Conservation (phyloP, 2,113 vertebrate genomes). For the Dissostichus mawsoni region DNA sequence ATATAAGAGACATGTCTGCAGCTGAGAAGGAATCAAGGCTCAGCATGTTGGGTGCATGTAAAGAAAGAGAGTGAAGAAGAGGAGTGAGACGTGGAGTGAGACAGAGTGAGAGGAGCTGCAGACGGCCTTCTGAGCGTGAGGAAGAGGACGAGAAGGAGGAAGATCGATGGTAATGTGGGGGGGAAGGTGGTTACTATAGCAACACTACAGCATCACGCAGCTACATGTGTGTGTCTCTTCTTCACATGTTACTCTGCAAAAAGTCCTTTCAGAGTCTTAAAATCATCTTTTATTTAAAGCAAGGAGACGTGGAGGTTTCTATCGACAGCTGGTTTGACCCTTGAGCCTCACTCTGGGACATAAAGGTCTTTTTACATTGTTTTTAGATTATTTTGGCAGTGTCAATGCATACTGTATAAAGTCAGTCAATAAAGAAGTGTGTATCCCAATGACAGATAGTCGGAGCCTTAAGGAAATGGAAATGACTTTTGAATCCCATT, state of each 20-base stretch:
- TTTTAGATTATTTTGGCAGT: too few species aligned
- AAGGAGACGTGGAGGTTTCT: background rate
- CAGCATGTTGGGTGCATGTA: too few species aligned
- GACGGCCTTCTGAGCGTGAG: constrained; percentile 44
- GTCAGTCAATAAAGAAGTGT: too few species aligned
- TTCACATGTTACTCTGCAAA: constrained; percentile 71
- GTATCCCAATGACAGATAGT: too few species aligned
- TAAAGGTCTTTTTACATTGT: too few species aligned
- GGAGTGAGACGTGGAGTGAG: constrained; percentile 1
- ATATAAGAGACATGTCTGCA: too few species aligned
- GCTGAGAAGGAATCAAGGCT: too few species aligned
- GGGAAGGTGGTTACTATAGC: constrained; percentile 69
- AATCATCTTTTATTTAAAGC: constrained; percentile 2
- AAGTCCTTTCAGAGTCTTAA: constrained; percentile 42
- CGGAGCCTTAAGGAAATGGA: too few species aligned
- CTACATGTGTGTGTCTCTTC: constrained; percentile 60
- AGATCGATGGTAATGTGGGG: constrained; percentile 26
- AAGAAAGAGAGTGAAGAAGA: background rate
- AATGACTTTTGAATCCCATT: too few species aligned
- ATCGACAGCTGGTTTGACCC: too few species aligned
- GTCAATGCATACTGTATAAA: too few species aligned
- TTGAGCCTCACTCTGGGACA: too few species aligned
- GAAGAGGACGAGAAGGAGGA: constrained; percentile 25
- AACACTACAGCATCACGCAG: constrained; percentile 77
- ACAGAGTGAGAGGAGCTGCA: constrained; percentile 33